phyloP scores from a whole-genome alignment of 2,888 invertebrate species.

The Disparrhopalites patrizii region DNA sequence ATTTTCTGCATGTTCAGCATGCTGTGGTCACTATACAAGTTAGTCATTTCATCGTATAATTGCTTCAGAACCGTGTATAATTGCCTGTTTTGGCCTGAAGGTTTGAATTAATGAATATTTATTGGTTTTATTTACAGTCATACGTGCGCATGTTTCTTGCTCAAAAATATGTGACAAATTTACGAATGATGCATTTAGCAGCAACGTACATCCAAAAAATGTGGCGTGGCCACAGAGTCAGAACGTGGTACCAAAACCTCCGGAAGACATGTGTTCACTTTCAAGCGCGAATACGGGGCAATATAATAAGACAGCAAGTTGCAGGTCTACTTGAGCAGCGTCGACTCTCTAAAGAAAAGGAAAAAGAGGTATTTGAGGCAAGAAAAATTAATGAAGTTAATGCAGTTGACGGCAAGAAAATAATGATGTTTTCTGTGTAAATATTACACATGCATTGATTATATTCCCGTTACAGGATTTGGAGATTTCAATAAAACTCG shows the following conservation, averaged over 20 bases:
- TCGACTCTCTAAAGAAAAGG: slow-evolving; percentile 26
- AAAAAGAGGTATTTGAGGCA: slow-evolving; percentile 11
- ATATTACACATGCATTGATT: too few relatives aligned
- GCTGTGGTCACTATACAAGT: slow-evolving; percentile 72
- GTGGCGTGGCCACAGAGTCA: slow-evolving; percentile 68
- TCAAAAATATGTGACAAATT: slow-evolving; percentile 55
- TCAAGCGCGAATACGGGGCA: slow-evolving; percentile 70
- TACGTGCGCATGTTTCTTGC: slow-evolving; percentile 65
- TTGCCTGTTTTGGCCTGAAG: not conserved
- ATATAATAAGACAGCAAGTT: slow-evolving; percentile 59
- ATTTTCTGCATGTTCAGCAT: slow-evolving; percentile 68
- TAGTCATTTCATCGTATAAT: slow-evolving; percentile 22
- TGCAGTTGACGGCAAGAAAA: too few relatives aligned
- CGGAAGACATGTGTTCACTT: slow-evolving; percentile 60
- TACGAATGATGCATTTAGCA: slow-evolving; percentile 52
- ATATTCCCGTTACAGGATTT: too few relatives aligned
- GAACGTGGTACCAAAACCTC: slow-evolving; percentile 65
- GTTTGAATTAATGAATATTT: not conserved
- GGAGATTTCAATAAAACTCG: too few relatives aligned
- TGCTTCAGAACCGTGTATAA: not conserved
- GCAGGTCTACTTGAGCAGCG: slow-evolving; percentile 52
- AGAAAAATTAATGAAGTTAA: too few relatives aligned
- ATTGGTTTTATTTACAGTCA: slow-evolving; percentile 54
- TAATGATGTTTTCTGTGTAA: too few relatives aligned
- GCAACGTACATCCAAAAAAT: slow-evolving; percentile 69